Conservation (phyloP, 2,888 invertebrate genomes). For the Lepas anatifera region DNA sequence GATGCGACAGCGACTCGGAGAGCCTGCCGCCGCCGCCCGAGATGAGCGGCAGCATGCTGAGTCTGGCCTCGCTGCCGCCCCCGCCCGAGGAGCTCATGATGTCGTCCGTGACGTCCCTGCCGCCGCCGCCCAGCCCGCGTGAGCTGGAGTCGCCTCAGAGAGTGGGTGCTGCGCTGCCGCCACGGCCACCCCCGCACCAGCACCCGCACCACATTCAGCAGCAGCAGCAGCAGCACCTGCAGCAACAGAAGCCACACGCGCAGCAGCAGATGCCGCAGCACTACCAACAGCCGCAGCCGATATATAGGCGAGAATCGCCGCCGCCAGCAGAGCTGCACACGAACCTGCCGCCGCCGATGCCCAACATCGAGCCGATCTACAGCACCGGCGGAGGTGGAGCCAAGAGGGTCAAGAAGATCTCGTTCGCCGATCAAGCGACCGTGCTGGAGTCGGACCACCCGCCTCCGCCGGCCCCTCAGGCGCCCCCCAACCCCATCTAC, state of each 20-base stretch:
- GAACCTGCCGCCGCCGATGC: conserved; percentile 18
- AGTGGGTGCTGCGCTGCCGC: conserved; percentile 8
- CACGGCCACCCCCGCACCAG: conserved; percentile 21
- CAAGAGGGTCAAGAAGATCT: conserved; percentile 24
- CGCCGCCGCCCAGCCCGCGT: conserved; percentile 20
- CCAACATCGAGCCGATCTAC: conserved; percentile 21
- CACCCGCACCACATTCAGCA: no score
- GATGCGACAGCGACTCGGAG: conserved; percentile 20
- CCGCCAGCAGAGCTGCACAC: conserved; percentile 15
- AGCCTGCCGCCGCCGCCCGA: conserved; percentile 21
- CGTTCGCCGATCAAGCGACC: conserved; percentile 25
- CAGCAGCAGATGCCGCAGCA: no score
- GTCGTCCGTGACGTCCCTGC: conserved; percentile 23
- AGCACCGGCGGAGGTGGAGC: conserved; percentile 23
- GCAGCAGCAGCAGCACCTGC: no score
- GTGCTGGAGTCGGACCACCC: conserved; percentile 48
- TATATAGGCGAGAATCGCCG: conserved; percentile 17
- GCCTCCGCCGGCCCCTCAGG: conserved; percentile 46
- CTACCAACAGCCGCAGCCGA: no score
- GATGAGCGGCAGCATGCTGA: conserved; percentile 22
- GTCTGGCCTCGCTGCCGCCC: conserved; percentile 22
- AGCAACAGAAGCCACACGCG: no score
- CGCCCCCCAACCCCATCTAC: conserved; percentile 46
- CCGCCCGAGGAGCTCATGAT: conserved; percentile 24
- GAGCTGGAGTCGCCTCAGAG: conserved; percentile 11